Evolutionary conservation across 2,888 invertebrate species (phyloP).

Genomic region (Therioaphis trifolii): DNA sequence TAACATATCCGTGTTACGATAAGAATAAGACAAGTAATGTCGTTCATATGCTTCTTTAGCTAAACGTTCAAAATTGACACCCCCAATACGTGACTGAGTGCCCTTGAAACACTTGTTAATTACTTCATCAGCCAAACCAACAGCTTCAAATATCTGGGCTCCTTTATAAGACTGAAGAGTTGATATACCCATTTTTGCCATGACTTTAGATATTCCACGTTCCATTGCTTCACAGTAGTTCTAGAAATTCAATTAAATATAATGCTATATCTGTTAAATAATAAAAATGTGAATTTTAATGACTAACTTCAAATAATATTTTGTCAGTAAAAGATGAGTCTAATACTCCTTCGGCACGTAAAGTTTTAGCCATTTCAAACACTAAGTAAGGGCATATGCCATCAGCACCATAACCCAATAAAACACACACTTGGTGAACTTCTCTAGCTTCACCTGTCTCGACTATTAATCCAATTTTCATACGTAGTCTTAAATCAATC

Average conservation of each 20-base stretch:
- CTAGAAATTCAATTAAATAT: slow-evolving; percentile 67
- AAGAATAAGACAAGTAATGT: slow-evolving; percentile 81
- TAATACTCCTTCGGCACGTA: slow-evolving; percentile 87
- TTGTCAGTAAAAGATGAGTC: slow-evolving; percentile 82
- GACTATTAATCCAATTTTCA: slow-evolving; percentile 94
- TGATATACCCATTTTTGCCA: slow-evolving; percentile 99
- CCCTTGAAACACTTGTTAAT: slow-evolving; percentile 93
- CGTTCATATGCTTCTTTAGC: slow-evolving; percentile 87
- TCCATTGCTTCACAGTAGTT: slow-evolving; percentile 92
- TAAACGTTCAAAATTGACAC: slow-evolving; percentile 89
- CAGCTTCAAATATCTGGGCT: slow-evolving; percentile 99
- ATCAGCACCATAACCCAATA: slow-evolving; percentile 97
- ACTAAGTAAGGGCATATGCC: slow-evolving; percentile 97
- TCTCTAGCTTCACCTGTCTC: slow-evolving; percentile 93
- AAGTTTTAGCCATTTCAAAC: slow-evolving; percentile 88
- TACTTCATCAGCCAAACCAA: slow-evolving; percentile 92
- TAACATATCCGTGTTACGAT: slow-evolving; percentile 76
- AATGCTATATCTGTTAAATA: background rate
- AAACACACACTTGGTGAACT: slow-evolving; percentile 95
- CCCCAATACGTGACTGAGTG: slow-evolving; percentile 81
- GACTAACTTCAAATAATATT: slow-evolving; percentile 77
- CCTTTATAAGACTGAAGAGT: slow-evolving; percentile 98
- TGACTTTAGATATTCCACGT: slow-evolving; percentile 90
- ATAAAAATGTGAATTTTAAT: background rate
- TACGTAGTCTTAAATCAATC: slow-evolving; percentile 92